Percentiles rank a stretch among this genome's conserved stretches.
Conservation (phyloP, 2,888 invertebrate genomes). For the Platycheirus albimanus region DNA sequence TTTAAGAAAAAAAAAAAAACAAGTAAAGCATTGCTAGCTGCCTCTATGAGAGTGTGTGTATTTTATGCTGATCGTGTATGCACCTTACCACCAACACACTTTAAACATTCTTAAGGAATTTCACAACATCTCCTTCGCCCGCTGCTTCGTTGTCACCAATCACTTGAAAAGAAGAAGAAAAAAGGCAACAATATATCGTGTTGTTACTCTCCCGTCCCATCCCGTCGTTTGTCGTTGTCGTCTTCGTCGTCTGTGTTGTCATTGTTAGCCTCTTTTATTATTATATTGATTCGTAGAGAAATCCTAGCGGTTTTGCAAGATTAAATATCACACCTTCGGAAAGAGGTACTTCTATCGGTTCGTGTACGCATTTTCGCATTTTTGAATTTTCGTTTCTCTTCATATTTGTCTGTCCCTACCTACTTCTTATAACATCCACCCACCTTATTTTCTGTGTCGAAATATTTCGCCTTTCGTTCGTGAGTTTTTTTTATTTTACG, state of each 20-base stretch:
- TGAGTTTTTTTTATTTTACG: not conserved
- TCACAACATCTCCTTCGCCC: conserved; percentile 62
- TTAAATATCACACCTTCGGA: conserved; percentile 65
- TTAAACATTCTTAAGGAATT: conserved; percentile 71
- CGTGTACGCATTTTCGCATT: conserved; percentile 41
- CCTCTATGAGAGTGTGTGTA: conserved; percentile 47
- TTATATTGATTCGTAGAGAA: conserved; percentile 70
- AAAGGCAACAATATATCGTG: conserved; percentile 54
- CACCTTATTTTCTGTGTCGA: not conserved
- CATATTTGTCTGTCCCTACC: conserved; percentile 6
- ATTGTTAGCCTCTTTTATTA: conserved; percentile 64
- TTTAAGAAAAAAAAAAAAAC: no score
- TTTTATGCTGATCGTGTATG: conserved; percentile 13
- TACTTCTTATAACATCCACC: conserved; percentile 4
- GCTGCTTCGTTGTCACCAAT: conserved; percentile 54
- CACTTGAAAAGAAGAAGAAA: conserved; percentile 47
- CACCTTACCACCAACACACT: conserved; percentile 63
- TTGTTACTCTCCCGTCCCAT: conserved; percentile 37
- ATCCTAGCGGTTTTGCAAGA: conserved; percentile 70
- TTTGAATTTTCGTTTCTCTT: not conserved
- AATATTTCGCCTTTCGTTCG: conserved; percentile 9
- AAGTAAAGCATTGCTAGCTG: conserved; percentile 33
- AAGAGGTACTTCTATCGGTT: conserved; percentile 12
- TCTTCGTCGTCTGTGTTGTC: conserved; percentile 56
- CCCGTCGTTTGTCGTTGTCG: no score